Evolutionary conservation across 2,797 vertebrate species (phyloP), one percentile per base, ranked within the genome.

Genomic region (Pantherophis alleghaniensis): DNA sequence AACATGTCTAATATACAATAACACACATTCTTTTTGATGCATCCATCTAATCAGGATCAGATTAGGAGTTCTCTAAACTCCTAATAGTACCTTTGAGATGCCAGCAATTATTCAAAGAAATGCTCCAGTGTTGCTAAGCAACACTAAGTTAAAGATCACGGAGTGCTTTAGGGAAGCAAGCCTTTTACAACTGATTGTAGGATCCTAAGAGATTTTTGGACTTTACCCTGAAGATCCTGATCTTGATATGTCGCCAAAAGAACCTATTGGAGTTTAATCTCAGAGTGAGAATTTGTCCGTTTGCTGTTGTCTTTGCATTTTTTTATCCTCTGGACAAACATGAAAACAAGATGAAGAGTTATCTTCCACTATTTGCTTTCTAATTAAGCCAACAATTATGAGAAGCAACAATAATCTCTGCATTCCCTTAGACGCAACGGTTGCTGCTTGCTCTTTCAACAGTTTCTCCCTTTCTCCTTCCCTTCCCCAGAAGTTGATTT

Each of bases 71-170:
- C 61, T 57, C 88, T 88, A 92, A 74, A 74, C 61, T 47, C 32
- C 51, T 92, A 69, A 74, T 92, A 53, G 53, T 47, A 69, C 53
- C 61, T 57, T 92, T 74, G 61, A 88, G 86, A 74, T 94, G 86
- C 93, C 94, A 94, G 94, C 92, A 87, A 92, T 91, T 94, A 20
- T 69, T 37, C 3, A 0, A 91, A 90, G 89, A 96, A 96, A 88
- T 92, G 93, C 92, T 28, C 57, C 2, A 91, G 61, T 55, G 13
- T 86, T 51, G 89, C 79, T 90, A 47, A 89, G 88, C 88, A 79
- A 79, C 1, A 1, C 56, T 88, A 89, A 11, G 59, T 69, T 59
- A 18, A n/a, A 86, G 47, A 90, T 95, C 90, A 66, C 55, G 20
- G 60, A 90, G 7, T 86, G 24, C 89, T 87, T 42, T 92, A 12